Percentiles rank a stretch among this genome's conserved stretches.
Evolutionary conservation across 1,140 invertebrate genomes (phyloP).

Genomic region (Pseudoatta argentina): DNA sequence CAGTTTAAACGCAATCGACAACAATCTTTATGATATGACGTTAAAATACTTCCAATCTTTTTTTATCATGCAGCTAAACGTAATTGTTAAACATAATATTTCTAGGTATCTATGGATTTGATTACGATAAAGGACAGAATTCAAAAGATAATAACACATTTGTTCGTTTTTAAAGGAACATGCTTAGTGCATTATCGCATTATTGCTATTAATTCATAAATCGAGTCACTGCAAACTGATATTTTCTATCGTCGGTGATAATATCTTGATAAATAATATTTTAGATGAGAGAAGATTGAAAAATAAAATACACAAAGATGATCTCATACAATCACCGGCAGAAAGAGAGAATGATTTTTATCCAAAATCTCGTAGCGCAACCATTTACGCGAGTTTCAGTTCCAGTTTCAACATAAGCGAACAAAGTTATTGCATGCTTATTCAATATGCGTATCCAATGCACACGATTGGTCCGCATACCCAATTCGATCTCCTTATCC

Average conservation of each 20-base stretch:
- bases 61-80: background rate
- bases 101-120: background rate
- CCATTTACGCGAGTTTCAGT: background rate
- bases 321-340: background rate
- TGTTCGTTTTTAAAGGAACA: background rate
- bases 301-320: background rate
- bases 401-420: conserved; percentile 28
- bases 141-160: background rate
- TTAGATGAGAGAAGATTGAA: background rate
- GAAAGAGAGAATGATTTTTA: background rate
- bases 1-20: background rate
- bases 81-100: conserved; percentile 9
- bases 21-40: background rate
- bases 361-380: background rate
- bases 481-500: conserved; percentile 21
- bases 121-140: background rate
- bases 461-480: conserved; percentile 7
- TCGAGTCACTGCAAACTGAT: background rate
- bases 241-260: background rate
- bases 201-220: conserved; percentile 7
- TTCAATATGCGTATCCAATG: conserved; percentile 23
- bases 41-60: background rate
- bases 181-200: background rate
- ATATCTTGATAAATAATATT: conserved; percentile 1
- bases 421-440: background rate